Conservation (phyloP, 1,140 invertebrate genomes). For the Drosophila lacteicornis region DNA sequence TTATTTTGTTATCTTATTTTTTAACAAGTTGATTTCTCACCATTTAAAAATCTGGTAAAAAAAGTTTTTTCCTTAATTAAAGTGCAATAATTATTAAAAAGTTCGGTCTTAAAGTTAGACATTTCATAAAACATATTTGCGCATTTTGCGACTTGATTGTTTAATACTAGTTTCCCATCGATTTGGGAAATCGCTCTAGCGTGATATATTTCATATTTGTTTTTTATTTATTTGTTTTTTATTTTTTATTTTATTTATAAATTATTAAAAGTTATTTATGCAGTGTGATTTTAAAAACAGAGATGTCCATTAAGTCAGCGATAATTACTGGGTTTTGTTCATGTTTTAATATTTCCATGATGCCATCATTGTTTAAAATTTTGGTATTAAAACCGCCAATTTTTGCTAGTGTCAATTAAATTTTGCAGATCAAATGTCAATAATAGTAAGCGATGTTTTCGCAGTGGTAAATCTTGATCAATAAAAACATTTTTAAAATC, state of each 20-base stretch:
- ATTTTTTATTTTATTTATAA: not conserved
- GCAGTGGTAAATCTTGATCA: no score
- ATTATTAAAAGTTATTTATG: not conserved
- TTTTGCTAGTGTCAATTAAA: not conserved
- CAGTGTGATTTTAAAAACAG: no score
- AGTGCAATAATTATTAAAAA: slow-evolving; percentile 1
- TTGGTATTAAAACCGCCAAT: no score
- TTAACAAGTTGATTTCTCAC: not conserved
- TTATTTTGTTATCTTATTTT: not conserved
- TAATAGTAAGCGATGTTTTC: no score
- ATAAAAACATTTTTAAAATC: no score
- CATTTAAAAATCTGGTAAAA: not conserved
- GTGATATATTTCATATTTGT: not conserved
- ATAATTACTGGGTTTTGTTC: no score
- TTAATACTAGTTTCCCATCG: not conserved
- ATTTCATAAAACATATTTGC: not conserved
- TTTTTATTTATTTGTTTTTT: not conserved
- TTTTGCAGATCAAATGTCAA: not conserved
- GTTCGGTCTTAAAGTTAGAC: not conserved
- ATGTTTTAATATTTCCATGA: no score
- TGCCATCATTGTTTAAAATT: no score
- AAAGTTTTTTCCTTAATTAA: not conserved
- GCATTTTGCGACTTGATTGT: not conserved
- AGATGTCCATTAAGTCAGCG: no score
- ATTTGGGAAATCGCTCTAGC: not conserved